phyloP scores from a whole-genome alignment of 1,140 invertebrate species.

The Scaptomyza montana region DNA sequence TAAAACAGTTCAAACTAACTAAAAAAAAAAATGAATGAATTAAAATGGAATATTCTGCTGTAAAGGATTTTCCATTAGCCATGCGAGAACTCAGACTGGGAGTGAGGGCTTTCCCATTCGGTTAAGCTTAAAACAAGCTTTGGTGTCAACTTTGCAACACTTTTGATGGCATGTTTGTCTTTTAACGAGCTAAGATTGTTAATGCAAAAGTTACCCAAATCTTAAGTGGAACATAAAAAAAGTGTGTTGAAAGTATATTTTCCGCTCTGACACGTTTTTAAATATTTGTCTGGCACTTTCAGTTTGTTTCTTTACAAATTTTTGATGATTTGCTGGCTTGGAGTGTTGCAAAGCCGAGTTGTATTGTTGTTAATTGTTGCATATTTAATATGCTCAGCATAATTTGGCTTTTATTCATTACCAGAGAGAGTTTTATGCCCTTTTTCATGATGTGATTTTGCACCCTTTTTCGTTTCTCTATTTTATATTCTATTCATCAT shows the following conservation, averaged over 20 bases:
- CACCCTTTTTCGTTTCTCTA: conserved; percentile 16
- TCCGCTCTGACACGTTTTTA: conserved; percentile 60
- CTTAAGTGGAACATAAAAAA: conserved; percentile 12
- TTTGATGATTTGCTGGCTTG: conserved; percentile 37
- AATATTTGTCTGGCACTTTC: conserved; percentile 62
- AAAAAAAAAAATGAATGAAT: conserved; percentile 11
- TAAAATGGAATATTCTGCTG: conserved; percentile 15
- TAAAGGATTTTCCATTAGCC: conserved; percentile 50
- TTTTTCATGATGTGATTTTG: conserved; percentile 62
- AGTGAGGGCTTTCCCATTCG: conserved; percentile 57
- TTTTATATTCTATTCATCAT: conserved; percentile 28
- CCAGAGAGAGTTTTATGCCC: conserved; percentile 54
- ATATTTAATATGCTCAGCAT: conserved; percentile 64
- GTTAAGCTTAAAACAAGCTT: conserved; percentile 54
- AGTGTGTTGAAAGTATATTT: conserved; percentile 60
- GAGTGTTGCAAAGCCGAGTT: conserved; percentile 36
- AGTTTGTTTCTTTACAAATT: conserved; percentile 60
- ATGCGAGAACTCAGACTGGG: not conserved
- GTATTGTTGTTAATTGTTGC: conserved; percentile 76
- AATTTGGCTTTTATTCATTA: conserved; percentile 45
- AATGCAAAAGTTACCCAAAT: conserved; percentile 57
- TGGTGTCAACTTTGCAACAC: conserved; percentile 22
- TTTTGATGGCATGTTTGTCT: conserved; percentile 58
- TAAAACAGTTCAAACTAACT: not conserved
- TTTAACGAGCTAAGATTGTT: conserved; percentile 62